Evolutionary conservation across 2,797 vertebrate genomes (phyloP), one percentile per base, ranked within the genome.

Genomic region (Pygocentrus nattereri): DNA sequence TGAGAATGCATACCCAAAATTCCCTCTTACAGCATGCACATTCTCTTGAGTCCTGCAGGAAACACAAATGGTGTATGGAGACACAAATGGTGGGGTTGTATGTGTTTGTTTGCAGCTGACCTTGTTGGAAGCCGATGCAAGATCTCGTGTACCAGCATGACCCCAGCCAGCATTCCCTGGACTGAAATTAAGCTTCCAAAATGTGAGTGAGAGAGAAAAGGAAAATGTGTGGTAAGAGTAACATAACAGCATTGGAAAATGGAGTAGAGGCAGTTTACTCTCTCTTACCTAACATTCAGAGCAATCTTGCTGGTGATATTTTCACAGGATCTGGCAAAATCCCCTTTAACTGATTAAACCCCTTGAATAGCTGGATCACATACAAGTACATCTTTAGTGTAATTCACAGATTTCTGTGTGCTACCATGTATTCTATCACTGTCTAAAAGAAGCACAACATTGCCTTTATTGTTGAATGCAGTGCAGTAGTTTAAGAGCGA

Each of bases 101-200:
- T 73, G 21, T 49, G 21, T 67, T n/a, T 62, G 44, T 41, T 52
- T 67, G 11, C 23, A 31, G 49, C 38, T 78, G 71, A 84, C 73
- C 58, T 67, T 56, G 44, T 27, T 76, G 47, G 23, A 69, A 41
- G 73, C 75, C 38, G 12, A 38, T 59, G 79, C 25, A 41, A 49
- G 59, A 8, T 19, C 23, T 76, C 54, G 80, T 59, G 59, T 56
- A 72, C 64, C 68, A 49, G n/a, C 69, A 12, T 49, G 59, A 62
- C 15, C 58, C 80, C 59, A 58, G 70, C 70, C 34, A 79, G 21
- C 38, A n/a, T 77, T 73, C 73, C 62, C 25, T 30, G 23, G 21
- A 56, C 30, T 76, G 27, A 82, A 85, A 87, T 75, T 10, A 41
- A 25, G n/a, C 56, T 70, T 54, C 68, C 23, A 41, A 52, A 71